Evolutionary conservation across 2,113 vertebrate species (phyloP), one percentile per base, ranked within the genome.

Genomic region (Etheostoma cragini): DNA sequence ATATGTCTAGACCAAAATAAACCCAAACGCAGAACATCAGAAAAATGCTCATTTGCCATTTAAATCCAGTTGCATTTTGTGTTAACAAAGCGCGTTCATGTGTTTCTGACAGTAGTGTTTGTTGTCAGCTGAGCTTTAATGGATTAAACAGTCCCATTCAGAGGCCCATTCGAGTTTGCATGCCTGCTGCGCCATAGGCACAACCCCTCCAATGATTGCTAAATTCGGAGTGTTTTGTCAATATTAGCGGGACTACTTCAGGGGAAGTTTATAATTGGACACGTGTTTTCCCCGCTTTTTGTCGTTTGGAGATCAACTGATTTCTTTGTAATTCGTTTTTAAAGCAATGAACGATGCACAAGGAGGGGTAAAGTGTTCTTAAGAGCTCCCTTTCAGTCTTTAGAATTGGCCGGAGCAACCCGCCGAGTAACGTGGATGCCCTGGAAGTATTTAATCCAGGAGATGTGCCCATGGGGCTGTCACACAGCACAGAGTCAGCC

Each of bases 401-500:
- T 91, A 94, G 73, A 94, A 94, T 89, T 85, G 72, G 60, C 35
- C 76, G 21, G 35, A 83, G 84, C 71, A 75, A 81, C 93, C 92
- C 71, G 82, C 87, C 54, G 91, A 69, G 92, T 76, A 80, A 52
- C 80, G 54, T 35, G 6, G 30, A 83, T 88, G 84, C 53, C 89
- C 72, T 60, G 7, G 3, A 88, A 90, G 84, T 95, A 95, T 96
- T 95, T 95, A 95, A 95, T 86, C 87, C 88, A 58, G 70, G 80
- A 68, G 81, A 87, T 80, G 80, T 65, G 73, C 38, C 80, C 64
- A 30, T 4, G 30, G n/a, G 60, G 63, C 72, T 26, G 80, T 66
- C 87, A 84, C 76, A 89, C 78, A 16, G 53, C 52, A 73, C 57
- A 84, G 57, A 35, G 52, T 21, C 69, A 49, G 57, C 60, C 63